phyloP scores from a whole-genome alignment of 1,140 invertebrate genomes.

The Drosophila mauritiana region DNA sequence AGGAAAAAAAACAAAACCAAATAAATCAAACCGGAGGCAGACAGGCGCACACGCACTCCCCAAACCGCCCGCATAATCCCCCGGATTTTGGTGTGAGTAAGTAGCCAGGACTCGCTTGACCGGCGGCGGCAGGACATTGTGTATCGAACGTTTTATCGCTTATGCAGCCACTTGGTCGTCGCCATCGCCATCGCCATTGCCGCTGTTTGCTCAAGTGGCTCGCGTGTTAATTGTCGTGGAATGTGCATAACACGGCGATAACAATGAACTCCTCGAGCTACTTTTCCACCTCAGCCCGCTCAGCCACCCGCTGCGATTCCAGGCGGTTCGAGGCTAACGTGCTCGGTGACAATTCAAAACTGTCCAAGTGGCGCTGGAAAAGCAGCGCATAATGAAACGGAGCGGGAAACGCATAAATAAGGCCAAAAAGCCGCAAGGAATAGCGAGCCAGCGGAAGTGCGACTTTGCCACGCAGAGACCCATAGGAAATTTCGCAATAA shows the following conservation, averaged over 20 bases:
- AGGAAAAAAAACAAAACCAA: constrained; percentile 31
- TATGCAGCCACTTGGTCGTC: constrained; percentile 69
- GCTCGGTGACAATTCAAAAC: constrained; percentile 81
- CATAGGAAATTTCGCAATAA: constrained; percentile 3
- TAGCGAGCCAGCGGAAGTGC: constrained; percentile 25
- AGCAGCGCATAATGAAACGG: constrained; percentile 68
- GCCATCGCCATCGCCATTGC: constrained; percentile 26
- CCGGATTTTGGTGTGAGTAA: constrained; percentile 23
- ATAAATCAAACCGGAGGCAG: constrained; percentile 75
- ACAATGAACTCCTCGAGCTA: constrained; percentile 49
- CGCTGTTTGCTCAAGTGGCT: constrained; percentile 78
- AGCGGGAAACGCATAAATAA: constrained; percentile 42
- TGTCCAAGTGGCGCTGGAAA: constrained; percentile 65
- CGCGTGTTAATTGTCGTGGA: constrained; percentile 81
- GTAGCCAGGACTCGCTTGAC: constrained; percentile 38
- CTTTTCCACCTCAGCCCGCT: background rate
- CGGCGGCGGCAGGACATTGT: constrained; percentile 50
- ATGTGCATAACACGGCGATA: constrained; percentile 78
- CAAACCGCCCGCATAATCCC: constrained; percentile 24
- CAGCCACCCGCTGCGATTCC: constrained; percentile 2
- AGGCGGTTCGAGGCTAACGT: constrained; percentile 54
- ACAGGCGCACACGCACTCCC: constrained; percentile 52
- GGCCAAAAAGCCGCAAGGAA: constrained; percentile 22
- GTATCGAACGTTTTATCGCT: constrained; percentile 79
- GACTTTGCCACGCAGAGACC: constrained; percentile 39